Evolutionary conservation across 2,113 vertebrate species (phyloP).

Genomic region (Dinomys branickii): DNA sequence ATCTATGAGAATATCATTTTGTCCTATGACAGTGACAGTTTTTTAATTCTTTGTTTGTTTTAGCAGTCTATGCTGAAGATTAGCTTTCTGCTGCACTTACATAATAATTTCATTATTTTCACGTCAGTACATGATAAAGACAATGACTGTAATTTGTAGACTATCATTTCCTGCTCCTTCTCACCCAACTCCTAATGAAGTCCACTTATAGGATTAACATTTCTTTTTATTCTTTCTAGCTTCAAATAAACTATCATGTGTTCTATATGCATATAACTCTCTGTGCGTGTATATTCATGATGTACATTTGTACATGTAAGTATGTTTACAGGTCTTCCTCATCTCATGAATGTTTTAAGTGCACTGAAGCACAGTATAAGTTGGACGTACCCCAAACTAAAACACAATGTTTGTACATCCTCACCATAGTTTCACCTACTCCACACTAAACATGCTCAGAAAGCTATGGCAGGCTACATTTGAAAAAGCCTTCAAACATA

Average conservation of each 20-base stretch:
- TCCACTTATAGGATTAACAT: not conserved
- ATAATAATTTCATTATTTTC: not conserved
- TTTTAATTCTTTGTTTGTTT: not conserved
- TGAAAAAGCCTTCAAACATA: not conserved
- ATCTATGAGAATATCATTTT: not conserved
- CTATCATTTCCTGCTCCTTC: not conserved
- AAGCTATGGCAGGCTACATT: not conserved
- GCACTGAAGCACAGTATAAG: not conserved
- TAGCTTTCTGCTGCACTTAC: not conserved
- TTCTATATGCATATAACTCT: not conserved
- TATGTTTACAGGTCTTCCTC: not conserved
- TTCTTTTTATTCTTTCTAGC: not conserved
- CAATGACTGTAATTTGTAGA: not conserved
- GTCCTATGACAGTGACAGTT: not conserved
- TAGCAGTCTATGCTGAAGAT: not conserved
- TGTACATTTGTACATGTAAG: not conserved
- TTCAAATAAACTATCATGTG: not conserved
- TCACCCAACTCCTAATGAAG: not conserved
- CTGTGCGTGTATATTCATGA: not conserved
- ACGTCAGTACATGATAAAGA: not conserved
- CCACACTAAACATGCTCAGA: not conserved
- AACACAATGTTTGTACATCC: not conserved
- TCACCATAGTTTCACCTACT: not conserved
- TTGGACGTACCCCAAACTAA: not conserved
- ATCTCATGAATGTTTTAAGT: too few relatives aligned